Evolutionary conservation across 2,888 invertebrate species (phyloP).

Genomic region (Leptopilina drosophilae): DNA sequence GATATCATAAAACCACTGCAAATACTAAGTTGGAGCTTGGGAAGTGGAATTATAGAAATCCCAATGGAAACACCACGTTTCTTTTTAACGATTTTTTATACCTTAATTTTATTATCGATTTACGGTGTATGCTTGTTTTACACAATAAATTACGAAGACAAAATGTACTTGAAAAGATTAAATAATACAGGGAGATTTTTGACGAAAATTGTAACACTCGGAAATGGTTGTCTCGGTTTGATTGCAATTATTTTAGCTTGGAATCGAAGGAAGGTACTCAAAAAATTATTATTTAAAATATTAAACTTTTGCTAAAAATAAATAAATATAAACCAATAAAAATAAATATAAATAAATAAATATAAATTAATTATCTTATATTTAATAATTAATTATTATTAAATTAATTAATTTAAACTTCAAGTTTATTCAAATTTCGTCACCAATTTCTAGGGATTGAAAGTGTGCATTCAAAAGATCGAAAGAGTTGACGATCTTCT

Average conservation of each 20-base stretch:
- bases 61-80: conserved; percentile 40
- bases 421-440: background rate
- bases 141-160: background rate
- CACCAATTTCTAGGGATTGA: background rate
- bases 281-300: no score
- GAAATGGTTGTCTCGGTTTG: conserved; percentile 48
- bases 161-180: conserved; percentile 2
- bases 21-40: conserved; percentile 44
- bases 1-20: conserved; percentile 48
- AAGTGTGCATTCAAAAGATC: conserved; percentile 44
- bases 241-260: conserved; percentile 49
- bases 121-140: background rate
- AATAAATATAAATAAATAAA: no score
- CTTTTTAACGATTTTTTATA: conserved; percentile 40
- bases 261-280: conserved; percentile 50
- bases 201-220: conserved; percentile 47
- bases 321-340: no score
- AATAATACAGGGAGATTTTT: conserved; percentile 37
- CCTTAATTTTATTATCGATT: conserved; percentile 33
- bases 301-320: no score
- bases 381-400: no score
- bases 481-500: conserved; percentile 50
- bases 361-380: no score
- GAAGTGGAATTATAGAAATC: conserved; percentile 48
- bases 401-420: no score